Conservation (phyloP, 2,888 invertebrate genomes). For the Erpobdella octoculata region DNA sequence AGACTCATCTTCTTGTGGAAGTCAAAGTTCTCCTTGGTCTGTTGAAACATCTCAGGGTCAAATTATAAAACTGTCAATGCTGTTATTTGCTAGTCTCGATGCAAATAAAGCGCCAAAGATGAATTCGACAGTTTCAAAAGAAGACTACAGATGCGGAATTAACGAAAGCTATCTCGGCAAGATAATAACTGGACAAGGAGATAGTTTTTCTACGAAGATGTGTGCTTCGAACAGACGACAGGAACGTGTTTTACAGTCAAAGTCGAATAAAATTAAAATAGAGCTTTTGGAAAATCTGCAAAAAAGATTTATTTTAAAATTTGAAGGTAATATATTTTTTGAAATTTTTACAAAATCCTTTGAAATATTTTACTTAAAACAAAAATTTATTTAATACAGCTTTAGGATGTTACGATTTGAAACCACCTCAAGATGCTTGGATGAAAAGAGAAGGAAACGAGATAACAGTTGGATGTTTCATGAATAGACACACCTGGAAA, state of each 20-base stretch:
- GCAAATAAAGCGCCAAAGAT: no score
- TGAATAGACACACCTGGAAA: conserved; percentile 28
- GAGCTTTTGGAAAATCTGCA: background rate
- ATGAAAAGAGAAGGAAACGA: conserved; percentile 27
- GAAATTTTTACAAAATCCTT: background rate
- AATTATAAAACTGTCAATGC: background rate
- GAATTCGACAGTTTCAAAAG: no score
- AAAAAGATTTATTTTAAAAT: background rate
- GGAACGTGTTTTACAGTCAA: background rate
- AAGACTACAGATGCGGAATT: no score
- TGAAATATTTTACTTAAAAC: background rate
- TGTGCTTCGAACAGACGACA: background rate
- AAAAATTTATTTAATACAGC: background rate
- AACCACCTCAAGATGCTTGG: conserved; percentile 20
- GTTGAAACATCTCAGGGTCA: conserved; percentile 2
- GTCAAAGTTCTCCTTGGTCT: background rate
- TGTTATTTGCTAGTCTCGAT: background rate
- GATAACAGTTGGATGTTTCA: conserved; percentile 30
- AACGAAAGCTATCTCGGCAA: no score
- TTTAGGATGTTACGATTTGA: conserved; percentile 24
- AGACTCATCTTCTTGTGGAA: background rate
- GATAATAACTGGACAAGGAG: no score
- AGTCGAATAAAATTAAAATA: background rate
- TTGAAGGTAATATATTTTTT: no score
- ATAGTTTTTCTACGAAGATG: no score